phyloP scores from a whole-genome alignment of 1,140 invertebrate genomes.

The Planococcus citri region DNA sequence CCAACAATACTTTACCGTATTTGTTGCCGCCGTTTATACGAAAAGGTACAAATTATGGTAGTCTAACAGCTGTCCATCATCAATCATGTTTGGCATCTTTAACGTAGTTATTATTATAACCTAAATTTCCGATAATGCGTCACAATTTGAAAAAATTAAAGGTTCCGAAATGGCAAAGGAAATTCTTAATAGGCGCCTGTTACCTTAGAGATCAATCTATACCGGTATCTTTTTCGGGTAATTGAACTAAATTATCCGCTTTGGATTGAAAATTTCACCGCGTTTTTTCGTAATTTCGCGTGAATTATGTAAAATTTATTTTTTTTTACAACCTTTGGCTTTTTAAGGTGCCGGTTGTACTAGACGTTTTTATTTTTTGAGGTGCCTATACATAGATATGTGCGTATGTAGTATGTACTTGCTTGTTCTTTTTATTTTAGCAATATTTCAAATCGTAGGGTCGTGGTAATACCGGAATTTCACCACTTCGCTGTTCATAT shows the following conservation, averaged over 20 bases:
- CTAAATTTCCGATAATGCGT: not conserved
- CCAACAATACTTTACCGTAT: not conserved
- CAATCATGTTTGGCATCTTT: not conserved
- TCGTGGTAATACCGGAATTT: too few species aligned
- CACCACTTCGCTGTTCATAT: too few species aligned
- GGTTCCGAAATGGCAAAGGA: not conserved
- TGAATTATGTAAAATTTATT: not conserved
- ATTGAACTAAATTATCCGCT: not conserved
- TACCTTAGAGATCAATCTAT: not conserved
- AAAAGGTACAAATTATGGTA: not conserved
- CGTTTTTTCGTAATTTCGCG: not conserved
- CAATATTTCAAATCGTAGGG: too few species aligned
- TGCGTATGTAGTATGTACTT: too few species aligned
- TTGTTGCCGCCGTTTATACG: not conserved
- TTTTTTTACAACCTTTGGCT: not conserved
- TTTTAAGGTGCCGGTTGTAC: not conserved
- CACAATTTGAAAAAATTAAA: not conserved
- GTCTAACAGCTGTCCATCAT: constrained; percentile 6
- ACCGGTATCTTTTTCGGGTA: not conserved
- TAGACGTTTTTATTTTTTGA: too few species aligned
- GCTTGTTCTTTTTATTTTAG: too few species aligned
- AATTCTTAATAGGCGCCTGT: constrained; percentile 1
- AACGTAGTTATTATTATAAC: not conserved
- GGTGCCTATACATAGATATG: too few species aligned
- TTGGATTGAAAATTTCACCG: not conserved